These are phyloP conservation scores for Macrosteles quadrilineatus DNA, from an alignment of 1,140 invertebrate genomes.

Conservation along the genomic window DNA sequence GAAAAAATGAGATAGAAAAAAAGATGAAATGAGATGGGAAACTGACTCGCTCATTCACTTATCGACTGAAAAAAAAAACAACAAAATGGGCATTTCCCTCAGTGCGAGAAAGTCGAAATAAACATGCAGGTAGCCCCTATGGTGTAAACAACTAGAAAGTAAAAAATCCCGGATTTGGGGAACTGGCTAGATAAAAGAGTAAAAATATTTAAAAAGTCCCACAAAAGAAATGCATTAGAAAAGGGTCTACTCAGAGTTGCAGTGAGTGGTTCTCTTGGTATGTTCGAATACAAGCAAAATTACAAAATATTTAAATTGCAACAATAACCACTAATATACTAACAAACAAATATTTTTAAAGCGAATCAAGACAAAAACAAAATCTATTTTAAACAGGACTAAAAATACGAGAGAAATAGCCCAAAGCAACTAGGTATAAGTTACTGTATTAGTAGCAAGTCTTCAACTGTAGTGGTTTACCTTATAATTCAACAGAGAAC, in stretches of 20 bases:
- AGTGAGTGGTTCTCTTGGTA: slow-evolving; percentile 15
- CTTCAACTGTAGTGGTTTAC: slow-evolving; percentile 22
- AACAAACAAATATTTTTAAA: slow-evolving; percentile 23
- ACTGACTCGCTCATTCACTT: slow-evolving; percentile 8
- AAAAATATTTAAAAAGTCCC: slow-evolving; percentile 18
- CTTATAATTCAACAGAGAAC: slow-evolving; percentile 15
- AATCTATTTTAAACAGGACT: slow-evolving; percentile 23
- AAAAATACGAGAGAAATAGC: slow-evolving; percentile 23
- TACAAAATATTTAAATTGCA: slow-evolving; percentile 24
- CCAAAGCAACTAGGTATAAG: slow-evolving; percentile 20
- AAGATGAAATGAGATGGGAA: slow-evolving; percentile 1
- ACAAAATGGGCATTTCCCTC: neutral
- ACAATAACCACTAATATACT: slow-evolving; percentile 25
- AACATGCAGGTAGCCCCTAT: slow-evolving; percentile 21
- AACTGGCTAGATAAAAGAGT: slow-evolving; percentile 9
- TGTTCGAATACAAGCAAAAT: slow-evolving; percentile 14
- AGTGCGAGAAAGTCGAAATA: slow-evolving; percentile 11
- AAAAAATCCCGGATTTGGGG: slow-evolving; percentile 10
- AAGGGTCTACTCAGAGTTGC: slow-evolving; percentile 19
- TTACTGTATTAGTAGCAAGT: slow-evolving; percentile 17
- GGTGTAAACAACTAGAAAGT: slow-evolving; percentile 23
- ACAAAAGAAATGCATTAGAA: slow-evolving; percentile 18
- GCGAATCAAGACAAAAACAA: slow-evolving; percentile 16
- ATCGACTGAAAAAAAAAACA: neutral
- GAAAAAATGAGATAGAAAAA: neutral